phyloP scores from a whole-genome alignment of 2,797 vertebrate species.

The Scolopax rusticola region DNA sequence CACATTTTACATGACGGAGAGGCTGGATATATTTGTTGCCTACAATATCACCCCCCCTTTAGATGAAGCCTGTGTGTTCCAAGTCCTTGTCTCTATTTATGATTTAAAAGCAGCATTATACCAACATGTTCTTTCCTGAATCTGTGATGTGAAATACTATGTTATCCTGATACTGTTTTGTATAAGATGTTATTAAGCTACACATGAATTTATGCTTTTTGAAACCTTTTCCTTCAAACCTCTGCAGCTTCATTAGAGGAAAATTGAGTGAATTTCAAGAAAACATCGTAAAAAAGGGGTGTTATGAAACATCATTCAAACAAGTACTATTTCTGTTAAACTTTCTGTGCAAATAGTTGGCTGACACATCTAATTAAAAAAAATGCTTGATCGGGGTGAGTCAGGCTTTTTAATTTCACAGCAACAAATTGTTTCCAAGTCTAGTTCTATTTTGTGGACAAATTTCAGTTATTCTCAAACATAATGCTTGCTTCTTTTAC shows the following conservation, averaged over 20 bases:
- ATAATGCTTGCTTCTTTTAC: not conserved
- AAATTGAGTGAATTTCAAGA: not conserved
- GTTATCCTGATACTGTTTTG: not conserved
- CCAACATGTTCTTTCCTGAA: not conserved
- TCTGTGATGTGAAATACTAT: not conserved
- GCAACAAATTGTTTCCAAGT: not conserved
- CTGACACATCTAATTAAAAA: slow-evolving; percentile 1
- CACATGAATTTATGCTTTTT: not conserved
- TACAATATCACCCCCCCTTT: not conserved
- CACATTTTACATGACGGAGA: not conserved
- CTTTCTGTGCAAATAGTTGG: not conserved
- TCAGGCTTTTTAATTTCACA: not conserved
- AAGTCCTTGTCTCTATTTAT: not conserved
- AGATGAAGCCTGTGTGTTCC: not conserved
- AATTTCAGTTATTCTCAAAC: not conserved
- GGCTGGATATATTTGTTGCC: not conserved
- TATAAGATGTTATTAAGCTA: not conserved
- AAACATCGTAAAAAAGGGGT: not conserved
- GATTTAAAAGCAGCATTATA: not conserved
- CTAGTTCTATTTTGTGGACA: not conserved
- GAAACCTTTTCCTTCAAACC: not conserved
- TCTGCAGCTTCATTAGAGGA: not conserved
- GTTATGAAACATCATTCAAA: not conserved
- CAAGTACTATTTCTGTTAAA: not conserved
- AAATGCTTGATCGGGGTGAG: not conserved